Conservation (phyloP, 2,888 invertebrate genomes). For the Euplexia lucipara region DNA sequence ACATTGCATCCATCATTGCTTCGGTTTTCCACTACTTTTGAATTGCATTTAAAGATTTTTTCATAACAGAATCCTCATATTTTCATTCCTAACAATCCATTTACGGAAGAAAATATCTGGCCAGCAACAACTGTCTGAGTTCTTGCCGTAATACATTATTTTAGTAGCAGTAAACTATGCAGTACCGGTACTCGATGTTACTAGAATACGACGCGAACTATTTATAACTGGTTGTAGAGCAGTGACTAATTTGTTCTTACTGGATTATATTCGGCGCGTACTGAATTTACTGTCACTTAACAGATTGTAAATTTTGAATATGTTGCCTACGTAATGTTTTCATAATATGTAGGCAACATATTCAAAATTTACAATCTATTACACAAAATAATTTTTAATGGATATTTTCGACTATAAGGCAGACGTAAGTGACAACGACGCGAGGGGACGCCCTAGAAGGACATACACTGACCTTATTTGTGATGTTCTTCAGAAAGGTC, state of each 20-base stretch:
- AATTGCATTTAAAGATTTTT: too few relatives aligned
- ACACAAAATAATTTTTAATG: too few relatives aligned
- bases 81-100: background rate
- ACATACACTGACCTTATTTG: too few relatives aligned
- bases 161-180: slow-evolving; percentile 34
- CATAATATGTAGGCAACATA: background rate
- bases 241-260: slow-evolving; percentile 74
- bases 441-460: too few relatives aligned
- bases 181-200: slow-evolving; percentile 51
- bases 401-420: too few relatives aligned
- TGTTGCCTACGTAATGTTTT: slow-evolving; percentile 7
- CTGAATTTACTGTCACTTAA: slow-evolving; percentile 66
- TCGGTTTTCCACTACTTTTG: too few relatives aligned
- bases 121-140: background rate
- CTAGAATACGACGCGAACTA: slow-evolving; percentile 70
- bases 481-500: too few relatives aligned
- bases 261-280: slow-evolving; percentile 68
- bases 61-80: too few relatives aligned
- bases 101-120: background rate
- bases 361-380: slow-evolving; percentile 56
- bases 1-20: too few relatives aligned
- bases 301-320: slow-evolving; percentile 53
- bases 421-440: too few relatives aligned
- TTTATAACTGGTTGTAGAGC: slow-evolving; percentile 71
- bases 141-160: slow-evolving; percentile 17